Percentiles rank a stretch among this genome's conserved stretches.
Conservation (phyloP, 2,888 invertebrate genomes). For the Campoplex capitator region DNA sequence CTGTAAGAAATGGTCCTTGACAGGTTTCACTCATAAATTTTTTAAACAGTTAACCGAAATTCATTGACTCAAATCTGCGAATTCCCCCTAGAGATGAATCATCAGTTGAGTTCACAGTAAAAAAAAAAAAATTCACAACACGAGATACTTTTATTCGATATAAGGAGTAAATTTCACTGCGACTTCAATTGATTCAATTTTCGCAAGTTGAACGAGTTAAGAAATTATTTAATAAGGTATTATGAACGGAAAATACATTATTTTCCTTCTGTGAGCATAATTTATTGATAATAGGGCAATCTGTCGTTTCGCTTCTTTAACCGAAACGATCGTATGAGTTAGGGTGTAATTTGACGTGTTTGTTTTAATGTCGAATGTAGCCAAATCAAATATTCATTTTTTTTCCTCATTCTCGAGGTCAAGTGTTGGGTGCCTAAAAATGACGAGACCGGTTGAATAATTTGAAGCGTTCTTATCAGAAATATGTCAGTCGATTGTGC, state of each 20-base stretch:
- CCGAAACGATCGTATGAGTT: neutral
- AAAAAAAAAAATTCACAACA: neutral
- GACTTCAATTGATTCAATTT: no score
- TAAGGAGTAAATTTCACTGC: no score
- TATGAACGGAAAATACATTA: neutral
- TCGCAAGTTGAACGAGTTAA: no score
- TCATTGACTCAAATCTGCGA: neutral
- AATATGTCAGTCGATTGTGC: constrained; percentile 38
- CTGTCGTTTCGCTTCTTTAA: neutral
- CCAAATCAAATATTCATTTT: neutral
- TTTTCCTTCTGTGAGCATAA: neutral
- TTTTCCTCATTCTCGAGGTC: neutral
- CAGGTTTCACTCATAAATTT: neutral
- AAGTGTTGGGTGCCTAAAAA: neutral
- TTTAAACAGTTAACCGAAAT: neutral
- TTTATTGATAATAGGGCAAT: neutral
- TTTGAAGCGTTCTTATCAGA: constrained; percentile 52
- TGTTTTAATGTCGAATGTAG: neutral
- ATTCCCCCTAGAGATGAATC: no score
- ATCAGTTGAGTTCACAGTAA: neutral
- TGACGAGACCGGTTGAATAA: constrained; percentile 12
- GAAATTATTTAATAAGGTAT: neutral
- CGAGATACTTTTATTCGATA: no score
- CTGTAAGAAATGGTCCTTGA: neutral
- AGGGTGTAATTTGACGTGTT: neutral